Percentiles rank a stretch among this genome's conserved stretches.
phyloP scores from a whole-genome alignment of 2,113 vertebrate genomes.

The Stegostoma tigrinum region DNA sequence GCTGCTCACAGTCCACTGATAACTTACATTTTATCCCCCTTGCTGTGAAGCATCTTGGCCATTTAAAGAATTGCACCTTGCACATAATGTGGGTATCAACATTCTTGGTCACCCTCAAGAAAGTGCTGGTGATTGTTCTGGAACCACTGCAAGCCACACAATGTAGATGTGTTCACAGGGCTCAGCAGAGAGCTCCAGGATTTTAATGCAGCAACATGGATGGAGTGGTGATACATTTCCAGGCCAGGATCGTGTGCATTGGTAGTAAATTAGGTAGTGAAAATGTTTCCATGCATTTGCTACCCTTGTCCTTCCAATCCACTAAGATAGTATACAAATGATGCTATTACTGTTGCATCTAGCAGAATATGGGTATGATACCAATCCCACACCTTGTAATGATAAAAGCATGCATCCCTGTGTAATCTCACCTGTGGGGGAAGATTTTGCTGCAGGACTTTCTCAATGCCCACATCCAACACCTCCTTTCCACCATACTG shows the following conservation, averaged over 20 bases:
- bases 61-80: not conserved
- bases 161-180: too few relatives aligned
- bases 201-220: too few relatives aligned
- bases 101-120: too few relatives aligned
- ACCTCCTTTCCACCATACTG: slow-evolving; percentile 71
- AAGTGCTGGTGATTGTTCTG: too few relatives aligned
- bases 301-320: not conserved
- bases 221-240: too few relatives aligned
- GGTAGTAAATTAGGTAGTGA: too few relatives aligned
- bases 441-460: slow-evolving; percentile 51
- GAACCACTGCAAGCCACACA: too few relatives aligned
- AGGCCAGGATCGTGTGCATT: too few relatives aligned
- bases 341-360: not conserved
- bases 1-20: not conserved
- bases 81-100: too few relatives aligned
- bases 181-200: too few relatives aligned
- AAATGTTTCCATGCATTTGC: too few relatives aligned
- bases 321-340: not conserved
- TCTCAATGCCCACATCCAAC: slow-evolving; percentile 56
- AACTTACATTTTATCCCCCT: not conserved
- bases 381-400: not conserved
- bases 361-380: not conserved
- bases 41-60: not conserved
- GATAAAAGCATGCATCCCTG: not conserved
- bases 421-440: slow-evolving; percentile 47